These are phyloP conservation scores for Drosophila melanocephala DNA, from an alignment of 2,888 invertebrate species.

Conservation along the genomic window DNA sequence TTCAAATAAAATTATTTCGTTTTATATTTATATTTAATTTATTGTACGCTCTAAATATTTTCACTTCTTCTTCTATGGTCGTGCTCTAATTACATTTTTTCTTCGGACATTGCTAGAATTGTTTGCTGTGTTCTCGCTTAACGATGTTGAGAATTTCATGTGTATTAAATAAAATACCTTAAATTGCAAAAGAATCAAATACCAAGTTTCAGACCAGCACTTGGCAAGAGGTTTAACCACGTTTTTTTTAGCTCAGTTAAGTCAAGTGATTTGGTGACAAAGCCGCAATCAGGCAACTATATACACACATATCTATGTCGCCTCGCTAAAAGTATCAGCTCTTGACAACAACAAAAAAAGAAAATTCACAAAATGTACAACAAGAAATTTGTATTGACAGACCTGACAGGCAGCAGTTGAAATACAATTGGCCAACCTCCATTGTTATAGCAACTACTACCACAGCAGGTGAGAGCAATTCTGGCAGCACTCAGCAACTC, in stretches of 20 bases:
- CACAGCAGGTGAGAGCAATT: constrained; percentile 33
- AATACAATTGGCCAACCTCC: constrained; percentile 56
- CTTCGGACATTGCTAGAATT: constrained; percentile 40
- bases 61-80: neutral
- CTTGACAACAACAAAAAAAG: constrained; percentile 19
- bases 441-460: constrained; percentile 47
- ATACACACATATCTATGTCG: constrained; percentile 6
- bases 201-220: constrained; percentile 18
- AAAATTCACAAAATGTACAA: constrained; percentile 27
- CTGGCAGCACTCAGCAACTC: constrained; percentile 7
- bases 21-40: neutral
- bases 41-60: neutral
- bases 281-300: constrained; percentile 25
- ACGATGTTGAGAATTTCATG: constrained; percentile 25
- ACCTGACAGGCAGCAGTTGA: constrained; percentile 54
- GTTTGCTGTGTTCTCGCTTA: constrained; percentile 21
- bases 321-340: constrained; percentile 41
- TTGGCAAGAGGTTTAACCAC: constrained; percentile 39
- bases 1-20: neutral
- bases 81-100: constrained; percentile 51
- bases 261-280: constrained; percentile 25
- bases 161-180: constrained; percentile 12
- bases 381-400: constrained; percentile 58
- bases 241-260: constrained; percentile 24
- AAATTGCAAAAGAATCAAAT: neutral